Evolutionary conservation across 2,113 vertebrate species (phyloP).

Genomic region (Rafetus swinhoei): DNA sequence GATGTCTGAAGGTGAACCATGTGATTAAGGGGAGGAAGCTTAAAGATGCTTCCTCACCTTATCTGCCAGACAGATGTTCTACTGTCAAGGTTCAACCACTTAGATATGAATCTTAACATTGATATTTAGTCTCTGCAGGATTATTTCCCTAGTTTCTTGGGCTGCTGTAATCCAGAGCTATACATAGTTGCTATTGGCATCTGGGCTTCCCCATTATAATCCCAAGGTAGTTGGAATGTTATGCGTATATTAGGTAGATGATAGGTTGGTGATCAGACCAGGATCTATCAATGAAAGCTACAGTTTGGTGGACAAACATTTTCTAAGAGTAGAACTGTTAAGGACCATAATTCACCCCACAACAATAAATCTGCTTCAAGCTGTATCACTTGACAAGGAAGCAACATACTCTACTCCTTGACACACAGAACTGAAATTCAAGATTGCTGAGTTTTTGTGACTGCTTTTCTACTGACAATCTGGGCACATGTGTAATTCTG

Average conservation of each 20-base stretch:
- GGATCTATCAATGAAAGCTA: background rate
- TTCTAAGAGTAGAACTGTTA: background rate
- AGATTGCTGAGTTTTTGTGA: background rate
- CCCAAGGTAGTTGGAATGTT: background rate
- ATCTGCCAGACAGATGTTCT: background rate
- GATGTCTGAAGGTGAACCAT: background rate
- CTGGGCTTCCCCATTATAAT: background rate
- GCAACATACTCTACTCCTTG: background rate
- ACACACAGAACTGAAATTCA: background rate
- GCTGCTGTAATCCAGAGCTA: background rate
- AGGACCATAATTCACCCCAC: background rate
- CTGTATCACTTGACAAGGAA: background rate
- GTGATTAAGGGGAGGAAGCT: background rate
- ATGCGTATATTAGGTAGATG: background rate
- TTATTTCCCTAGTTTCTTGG: background rate
- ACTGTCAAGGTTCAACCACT: background rate
- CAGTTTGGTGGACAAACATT: background rate
- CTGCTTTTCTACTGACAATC: background rate
- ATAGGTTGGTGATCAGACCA: background rate
- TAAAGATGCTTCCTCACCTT: background rate
- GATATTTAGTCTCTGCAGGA: background rate
- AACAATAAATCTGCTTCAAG: background rate
- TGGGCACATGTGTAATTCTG: background rate
- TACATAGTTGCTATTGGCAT: background rate
- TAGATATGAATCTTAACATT: background rate